Evolutionary conservation across 2,113 vertebrate genomes (phyloP), one percentile per base, ranked within the genome.

Genomic region (Melozone crissalis): DNA sequence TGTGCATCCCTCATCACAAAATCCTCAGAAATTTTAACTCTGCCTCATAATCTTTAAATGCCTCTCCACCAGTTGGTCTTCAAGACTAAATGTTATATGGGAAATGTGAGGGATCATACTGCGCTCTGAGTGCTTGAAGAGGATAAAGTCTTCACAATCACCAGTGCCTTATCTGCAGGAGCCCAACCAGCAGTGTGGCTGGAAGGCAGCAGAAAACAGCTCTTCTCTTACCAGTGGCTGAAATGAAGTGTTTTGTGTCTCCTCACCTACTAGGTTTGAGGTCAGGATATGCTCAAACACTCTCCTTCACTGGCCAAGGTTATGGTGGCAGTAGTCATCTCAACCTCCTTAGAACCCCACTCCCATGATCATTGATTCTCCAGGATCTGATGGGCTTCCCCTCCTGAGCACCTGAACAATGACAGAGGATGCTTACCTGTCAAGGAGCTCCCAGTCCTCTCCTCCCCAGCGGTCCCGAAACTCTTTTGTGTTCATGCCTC

Each of bases 371-470:
- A 63, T 2, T 35, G 71, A 15, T 43, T 71, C 22, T 57, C 11
- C 11, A 62, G 39, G 8, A 43, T 28, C 16, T 65, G 27, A 46
- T 10, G 30, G 6, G 5, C 52, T 24, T 76, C 15, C 52, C 17
- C 43, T 73, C 28, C 43, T 33, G 41, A 89, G 24, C 1, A 1
- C 11, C 7, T 16, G n/a, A 44, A 37, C 30, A 26, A 27, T 11
- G 35, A 57, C n/a, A 76, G 1, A 12, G 15, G 27, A 65, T 31
- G 21, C 95, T 90, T 83, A 99, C 99, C 99, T 98, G 98, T 99
- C 99, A 30, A 99, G 97, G 27, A 99, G 98, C 54, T 99, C 99
- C 99, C 99, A 99, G 98, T 99, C 99, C 87, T 99, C 99, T 96
- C 99, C 99, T 63, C 99, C 99, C 99, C 99, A 99, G 87, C 97